Percentiles rank a stretch among this genome's conserved stretches.
Conservation (phyloP, 2,797 vertebrate genomes). For the Cyprinodon diabolis region DNA sequence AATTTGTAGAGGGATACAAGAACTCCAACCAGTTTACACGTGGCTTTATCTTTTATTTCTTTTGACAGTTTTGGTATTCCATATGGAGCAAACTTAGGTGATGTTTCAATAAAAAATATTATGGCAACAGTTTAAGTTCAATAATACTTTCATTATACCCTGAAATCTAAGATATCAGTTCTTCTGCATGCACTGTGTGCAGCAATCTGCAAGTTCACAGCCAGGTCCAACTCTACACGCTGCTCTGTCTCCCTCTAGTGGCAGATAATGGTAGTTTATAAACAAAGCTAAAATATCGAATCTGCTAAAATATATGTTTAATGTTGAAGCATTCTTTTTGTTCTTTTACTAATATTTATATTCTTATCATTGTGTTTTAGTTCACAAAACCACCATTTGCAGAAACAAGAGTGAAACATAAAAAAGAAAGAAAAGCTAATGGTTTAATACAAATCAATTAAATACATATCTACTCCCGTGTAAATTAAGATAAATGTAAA, state of each 20-base stretch:
- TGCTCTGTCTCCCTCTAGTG: conserved; percentile 26
- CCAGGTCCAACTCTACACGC: neutral
- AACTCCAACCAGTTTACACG: neutral
- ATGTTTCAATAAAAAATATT: neutral
- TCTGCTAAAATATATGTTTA: neutral
- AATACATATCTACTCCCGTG: neutral
- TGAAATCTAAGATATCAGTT: neutral
- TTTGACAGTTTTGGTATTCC: neutral
- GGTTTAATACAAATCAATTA: neutral
- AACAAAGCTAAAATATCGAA: neutral
- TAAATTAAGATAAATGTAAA: neutral
- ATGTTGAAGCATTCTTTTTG: neutral
- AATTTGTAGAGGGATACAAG: neutral
- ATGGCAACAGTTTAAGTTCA: neutral
- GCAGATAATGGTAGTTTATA: neutral
- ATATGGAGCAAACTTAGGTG: neutral
- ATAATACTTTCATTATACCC: neutral
- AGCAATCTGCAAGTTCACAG: neutral
- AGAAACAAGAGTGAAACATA: neutral
- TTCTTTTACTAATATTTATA: neutral
- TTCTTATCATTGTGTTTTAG: neutral
- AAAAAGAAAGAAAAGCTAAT: neutral
- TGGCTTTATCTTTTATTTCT: neutral
- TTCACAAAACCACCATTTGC: neutral
- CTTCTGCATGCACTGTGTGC: neutral